These are phyloP conservation scores for Cheilosia urbana DNA, from an alignment of 2,888 invertebrate genomes.

Conservation along the genomic window DNA sequence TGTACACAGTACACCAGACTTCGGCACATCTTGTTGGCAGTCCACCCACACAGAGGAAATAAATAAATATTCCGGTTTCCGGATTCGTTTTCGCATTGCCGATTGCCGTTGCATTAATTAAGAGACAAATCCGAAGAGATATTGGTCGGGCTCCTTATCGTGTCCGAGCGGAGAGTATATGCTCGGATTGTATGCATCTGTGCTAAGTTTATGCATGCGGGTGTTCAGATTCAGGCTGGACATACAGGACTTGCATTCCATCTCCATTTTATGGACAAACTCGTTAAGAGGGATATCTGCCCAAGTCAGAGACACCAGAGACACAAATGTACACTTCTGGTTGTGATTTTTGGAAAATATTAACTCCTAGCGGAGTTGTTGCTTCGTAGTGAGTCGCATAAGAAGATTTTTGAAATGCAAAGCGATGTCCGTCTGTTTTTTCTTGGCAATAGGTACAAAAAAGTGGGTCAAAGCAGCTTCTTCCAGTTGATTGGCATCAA, in stretches of 20 bases:
- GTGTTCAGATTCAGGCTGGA: slow-evolving; percentile 4
- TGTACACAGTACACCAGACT: not conserved
- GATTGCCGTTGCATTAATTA: slow-evolving; percentile 70
- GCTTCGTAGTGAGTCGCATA: slow-evolving; percentile 43
- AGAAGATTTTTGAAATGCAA: slow-evolving; percentile 16
- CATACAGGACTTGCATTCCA: slow-evolving; percentile 58
- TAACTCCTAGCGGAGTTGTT: slow-evolving; percentile 19
- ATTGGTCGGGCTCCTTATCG: slow-evolving; percentile 45
- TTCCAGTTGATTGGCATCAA: too few relatives aligned
- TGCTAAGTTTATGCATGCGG: slow-evolving; percentile 19
- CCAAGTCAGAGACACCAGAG: not conserved
- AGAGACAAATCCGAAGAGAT: slow-evolving; percentile 62
- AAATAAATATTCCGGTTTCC: slow-evolving; percentile 67
- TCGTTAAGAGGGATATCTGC: not conserved
- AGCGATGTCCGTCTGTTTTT: too few relatives aligned
- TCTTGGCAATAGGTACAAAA: too few relatives aligned
- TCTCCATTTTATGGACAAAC: not conserved
- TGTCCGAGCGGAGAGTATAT: slow-evolving; percentile 24
- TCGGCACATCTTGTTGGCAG: slow-evolving; percentile 43
- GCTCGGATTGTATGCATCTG: slow-evolving; percentile 4
- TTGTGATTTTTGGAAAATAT: slow-evolving; percentile 56
- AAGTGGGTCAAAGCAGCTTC: too few relatives aligned
- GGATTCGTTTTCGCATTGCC: slow-evolving; percentile 66
- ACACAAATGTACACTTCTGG: not conserved
- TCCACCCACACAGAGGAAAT: not conserved